Conservation (phyloP, 2,888 invertebrate genomes). For the Limnephilus marmoratus region DNA sequence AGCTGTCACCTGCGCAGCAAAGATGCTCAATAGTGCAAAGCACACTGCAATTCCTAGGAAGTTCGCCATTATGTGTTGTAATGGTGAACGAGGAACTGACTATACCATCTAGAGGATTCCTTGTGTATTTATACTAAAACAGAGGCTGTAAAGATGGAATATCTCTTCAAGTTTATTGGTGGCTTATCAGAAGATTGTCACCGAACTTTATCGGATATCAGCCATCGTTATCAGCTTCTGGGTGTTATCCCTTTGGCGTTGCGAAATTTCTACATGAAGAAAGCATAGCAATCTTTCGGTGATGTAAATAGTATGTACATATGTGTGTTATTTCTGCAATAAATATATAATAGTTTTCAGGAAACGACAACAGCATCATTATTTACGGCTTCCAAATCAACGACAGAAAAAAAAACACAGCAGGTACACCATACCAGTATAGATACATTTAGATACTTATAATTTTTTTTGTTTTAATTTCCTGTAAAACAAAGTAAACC, state of each 20-base stretch:
- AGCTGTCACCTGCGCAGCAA: not conserved
- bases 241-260: not conserved
- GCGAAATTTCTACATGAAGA: not conserved
- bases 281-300: not conserved
- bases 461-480: too few species aligned
- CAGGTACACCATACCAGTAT: too few species aligned
- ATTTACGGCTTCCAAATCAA: not conserved
- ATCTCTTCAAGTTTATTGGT: not conserved
- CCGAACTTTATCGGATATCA: not conserved
- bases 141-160: not conserved
- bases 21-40: conserved; percentile 24
- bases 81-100: not conserved
- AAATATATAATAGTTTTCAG: not conserved
- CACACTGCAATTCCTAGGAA: conserved; percentile 9
- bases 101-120: not conserved
- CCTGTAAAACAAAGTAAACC: too few species aligned
- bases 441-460: too few species aligned
- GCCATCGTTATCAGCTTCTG: not conserved
- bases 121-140: not conserved
- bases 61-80: conserved; percentile 10
- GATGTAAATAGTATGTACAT: not conserved
- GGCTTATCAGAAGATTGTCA: not conserved
- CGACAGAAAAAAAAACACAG: too few species aligned
- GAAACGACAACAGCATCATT: not conserved
- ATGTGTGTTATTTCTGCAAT: not conserved